A percentile compares a stretch with the other conserved stretches of the same genome.
phyloP scores from a whole-genome alignment of 2,797 vertebrate species.

The Siniperca undulata region DNA sequence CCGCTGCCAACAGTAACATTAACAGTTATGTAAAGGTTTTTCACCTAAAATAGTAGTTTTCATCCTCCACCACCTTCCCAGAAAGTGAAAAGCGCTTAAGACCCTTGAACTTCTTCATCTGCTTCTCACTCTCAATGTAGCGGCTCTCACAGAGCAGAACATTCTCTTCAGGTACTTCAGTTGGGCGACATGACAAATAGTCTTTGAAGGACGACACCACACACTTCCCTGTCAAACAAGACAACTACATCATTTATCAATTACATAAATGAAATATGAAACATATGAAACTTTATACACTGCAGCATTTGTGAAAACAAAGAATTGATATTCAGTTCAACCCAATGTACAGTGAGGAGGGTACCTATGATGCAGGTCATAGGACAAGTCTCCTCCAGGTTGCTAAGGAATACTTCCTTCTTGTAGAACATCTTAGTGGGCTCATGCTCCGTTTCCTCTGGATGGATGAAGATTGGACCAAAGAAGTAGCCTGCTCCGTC shows the following conservation, averaged over 20 bases:
- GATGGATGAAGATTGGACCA: slow-evolving; percentile 98
- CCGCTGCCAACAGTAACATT: slow-evolving; percentile 44
- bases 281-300: neutral
- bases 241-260: neutral
- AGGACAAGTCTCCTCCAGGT: slow-evolving; percentile 96
- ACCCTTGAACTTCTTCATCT: slow-evolving; percentile 99
- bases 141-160: slow-evolving; percentile 97
- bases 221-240: slow-evolving; percentile 90
- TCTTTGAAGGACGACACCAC: slow-evolving; percentile 96
- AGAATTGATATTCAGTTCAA: neutral
- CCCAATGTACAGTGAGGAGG: neutral
- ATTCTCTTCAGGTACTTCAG: slow-evolving; percentile 90
- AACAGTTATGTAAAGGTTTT: neutral
- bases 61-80: slow-evolving; percentile 98
- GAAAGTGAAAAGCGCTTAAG: slow-evolving; percentile 97
- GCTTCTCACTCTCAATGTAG: slow-evolving; percentile 97
- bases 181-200: slow-evolving; percentile 96
- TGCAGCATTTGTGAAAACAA: neutral
- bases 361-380: slow-evolving; percentile 97
- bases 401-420: slow-evolving; percentile 98
- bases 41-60: slow-evolving; percentile 98
- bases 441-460: slow-evolving; percentile 98
- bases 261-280: no score
- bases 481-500: slow-evolving; percentile 97
- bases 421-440: slow-evolving; percentile 99